Evolutionary conservation across 1,140 invertebrate species (phyloP).

Genomic region (Protaetia brevitarsis): DNA sequence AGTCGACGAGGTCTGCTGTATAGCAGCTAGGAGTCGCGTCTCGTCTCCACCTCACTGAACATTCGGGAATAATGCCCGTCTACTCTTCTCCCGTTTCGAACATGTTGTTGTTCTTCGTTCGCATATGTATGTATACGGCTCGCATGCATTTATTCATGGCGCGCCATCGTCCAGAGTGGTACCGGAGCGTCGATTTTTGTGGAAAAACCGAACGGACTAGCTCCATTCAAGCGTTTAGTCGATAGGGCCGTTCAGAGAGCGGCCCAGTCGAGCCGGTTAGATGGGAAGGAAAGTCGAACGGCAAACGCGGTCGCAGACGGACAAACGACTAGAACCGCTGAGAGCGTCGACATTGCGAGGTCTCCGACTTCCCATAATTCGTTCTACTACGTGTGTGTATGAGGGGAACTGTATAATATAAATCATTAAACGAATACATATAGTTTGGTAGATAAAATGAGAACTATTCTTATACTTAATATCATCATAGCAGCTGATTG

Average conservation of each 20-base stretch:
- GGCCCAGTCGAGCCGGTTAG: neutral
- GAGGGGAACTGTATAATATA: too few relatives aligned
- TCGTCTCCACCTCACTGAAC: too few relatives aligned
- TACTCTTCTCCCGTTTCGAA: neutral
- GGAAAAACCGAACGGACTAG: neutral
- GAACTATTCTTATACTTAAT: too few relatives aligned
- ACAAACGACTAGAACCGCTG: neutral
- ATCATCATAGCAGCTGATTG: too few relatives aligned
- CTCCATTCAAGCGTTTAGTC: neutral
- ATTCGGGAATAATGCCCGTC: too few relatives aligned
- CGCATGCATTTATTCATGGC: constrained; percentile 13
- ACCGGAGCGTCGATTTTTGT: neutral
- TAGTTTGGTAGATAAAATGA: too few relatives aligned
- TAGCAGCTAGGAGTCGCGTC: too few relatives aligned
- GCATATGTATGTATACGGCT: neutral
- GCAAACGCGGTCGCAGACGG: constrained; percentile 8
- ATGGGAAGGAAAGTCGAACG: neutral
- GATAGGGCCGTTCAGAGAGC: neutral
- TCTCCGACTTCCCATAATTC: neutral
- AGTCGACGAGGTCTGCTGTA: too few relatives aligned
- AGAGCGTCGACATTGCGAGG: neutral
- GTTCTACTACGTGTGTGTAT: too few relatives aligned
- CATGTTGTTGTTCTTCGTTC: neutral
- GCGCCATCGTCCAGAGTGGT: neutral
- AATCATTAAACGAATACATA: too few relatives aligned